Percentiles rank a stretch among this genome's conserved stretches.
Evolutionary conservation across 2,888 invertebrate species (phyloP).

Genomic region (Apodemia mormo): DNA sequence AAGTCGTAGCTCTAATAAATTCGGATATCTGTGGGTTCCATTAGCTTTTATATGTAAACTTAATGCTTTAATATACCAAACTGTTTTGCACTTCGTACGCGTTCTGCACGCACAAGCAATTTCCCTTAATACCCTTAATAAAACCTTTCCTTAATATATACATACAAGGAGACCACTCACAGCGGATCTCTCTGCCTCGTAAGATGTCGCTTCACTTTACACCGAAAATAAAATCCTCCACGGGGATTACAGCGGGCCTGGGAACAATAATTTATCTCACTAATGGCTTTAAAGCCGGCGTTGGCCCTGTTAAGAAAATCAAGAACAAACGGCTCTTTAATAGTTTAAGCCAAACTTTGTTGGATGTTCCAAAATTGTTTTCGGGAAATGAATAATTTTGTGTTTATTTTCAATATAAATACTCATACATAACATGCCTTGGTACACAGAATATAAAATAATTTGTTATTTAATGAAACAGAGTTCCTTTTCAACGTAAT

Average conservation of each 20-base stretch:
- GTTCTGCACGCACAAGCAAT: conserved; percentile 9
- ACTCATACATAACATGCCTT: too few species aligned
- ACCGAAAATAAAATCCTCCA: conserved; percentile 66
- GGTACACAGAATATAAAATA: too few species aligned
- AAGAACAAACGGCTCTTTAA: conserved; percentile 35
- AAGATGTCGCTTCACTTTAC: conserved; percentile 71
- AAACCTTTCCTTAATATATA: conserved; percentile 15
- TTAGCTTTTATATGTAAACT: conserved; percentile 2
- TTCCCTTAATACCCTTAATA: conserved; percentile 10
- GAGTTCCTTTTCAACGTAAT: too few species aligned
- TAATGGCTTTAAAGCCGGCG: conserved; percentile 75
- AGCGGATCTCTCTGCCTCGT: conserved; percentile 8
- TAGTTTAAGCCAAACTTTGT: conserved; percentile 13
- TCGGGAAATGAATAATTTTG: not conserved
- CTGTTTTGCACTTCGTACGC: conserved; percentile 8
- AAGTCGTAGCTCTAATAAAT: not conserved
- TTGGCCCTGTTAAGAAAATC: conserved; percentile 64
- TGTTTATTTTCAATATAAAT: too few species aligned
- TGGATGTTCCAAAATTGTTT: conserved; percentile 9
- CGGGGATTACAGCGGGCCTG: conserved; percentile 22
- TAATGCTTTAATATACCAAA: not conserved
- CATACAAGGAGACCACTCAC: conserved; percentile 13
- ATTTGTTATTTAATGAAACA: too few species aligned
- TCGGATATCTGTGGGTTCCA: not conserved
- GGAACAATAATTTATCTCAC: conserved; percentile 63